Evolutionary conservation across 2,113 vertebrate genomes (phyloP).

Genomic region (Sminthopsis crassicaudata): DNA sequence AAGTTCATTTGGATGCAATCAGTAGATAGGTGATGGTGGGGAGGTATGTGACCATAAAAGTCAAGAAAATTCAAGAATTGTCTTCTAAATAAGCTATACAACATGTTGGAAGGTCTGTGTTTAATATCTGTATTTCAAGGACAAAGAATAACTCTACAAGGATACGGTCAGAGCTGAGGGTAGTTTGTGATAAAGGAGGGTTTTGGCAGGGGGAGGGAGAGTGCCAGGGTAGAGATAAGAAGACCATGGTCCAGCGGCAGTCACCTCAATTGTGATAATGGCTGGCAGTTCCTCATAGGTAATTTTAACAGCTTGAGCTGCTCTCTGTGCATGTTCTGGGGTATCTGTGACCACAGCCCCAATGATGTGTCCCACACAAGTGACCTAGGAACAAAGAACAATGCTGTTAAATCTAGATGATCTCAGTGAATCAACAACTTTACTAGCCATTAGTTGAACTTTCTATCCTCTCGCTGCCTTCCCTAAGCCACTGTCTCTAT

Average conservation of each 20-base stretch:
- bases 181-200: background rate
- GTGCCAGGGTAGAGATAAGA: background rate
- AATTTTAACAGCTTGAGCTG: conserved; percentile 90
- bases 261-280: conserved; percentile 94
- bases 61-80: background rate
- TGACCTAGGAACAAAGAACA: conserved; percentile 86
- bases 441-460: background rate
- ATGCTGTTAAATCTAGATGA: background rate
- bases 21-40: background rate
- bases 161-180: background rate
- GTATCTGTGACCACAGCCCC: conserved; percentile 94
- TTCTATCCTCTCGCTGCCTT: background rate
- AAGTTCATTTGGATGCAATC: too few relatives aligned
- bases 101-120: background rate
- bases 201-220: background rate
- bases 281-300: conserved; percentile 92
- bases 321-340: conserved; percentile 92
- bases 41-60: background rate
- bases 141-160: conserved; percentile 2
- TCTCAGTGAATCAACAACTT: background rate
- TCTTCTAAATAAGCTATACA: background rate
- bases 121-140: background rate
- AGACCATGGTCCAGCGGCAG: background rate
- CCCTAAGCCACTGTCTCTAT: background rate
- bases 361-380: conserved; percentile 95